Evolutionary conservation across 2,797 vertebrate genomes (phyloP).

Genomic region (Micromesistius poutassou): DNA sequence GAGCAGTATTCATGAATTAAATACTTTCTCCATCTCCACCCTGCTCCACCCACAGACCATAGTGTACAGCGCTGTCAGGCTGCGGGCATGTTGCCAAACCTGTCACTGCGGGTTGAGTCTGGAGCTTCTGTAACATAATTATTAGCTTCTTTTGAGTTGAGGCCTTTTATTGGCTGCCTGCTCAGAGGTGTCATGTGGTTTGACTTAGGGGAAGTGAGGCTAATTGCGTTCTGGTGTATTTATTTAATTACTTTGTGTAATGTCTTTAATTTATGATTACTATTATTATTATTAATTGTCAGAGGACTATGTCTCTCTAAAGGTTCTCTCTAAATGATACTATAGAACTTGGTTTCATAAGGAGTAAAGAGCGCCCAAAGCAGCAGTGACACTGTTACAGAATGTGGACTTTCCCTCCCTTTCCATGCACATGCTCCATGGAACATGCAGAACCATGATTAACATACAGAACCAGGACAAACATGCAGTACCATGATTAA

Average conservation of each 20-base stretch:
- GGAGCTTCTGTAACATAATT: neutral
- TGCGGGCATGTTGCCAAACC: neutral
- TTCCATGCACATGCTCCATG: neutral
- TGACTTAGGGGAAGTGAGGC: neutral
- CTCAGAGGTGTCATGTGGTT: neutral
- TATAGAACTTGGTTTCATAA: neutral
- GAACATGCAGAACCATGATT: neutral
- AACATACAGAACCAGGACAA: no score
- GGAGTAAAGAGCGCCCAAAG: no score
- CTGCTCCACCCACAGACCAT: neutral
- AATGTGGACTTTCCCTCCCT: neutral
- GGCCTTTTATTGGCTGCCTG: constrained; percentile 1
- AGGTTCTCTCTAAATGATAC: no score
- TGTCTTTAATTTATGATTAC: neutral
- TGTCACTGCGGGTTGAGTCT: neutral
- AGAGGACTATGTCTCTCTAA: neutral
- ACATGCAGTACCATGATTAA: no score
- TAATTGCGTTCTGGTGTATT: neutral
- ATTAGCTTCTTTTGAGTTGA: neutral
- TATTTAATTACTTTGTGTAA: no score
- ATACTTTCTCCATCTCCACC: neutral
- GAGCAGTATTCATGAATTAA: neutral
- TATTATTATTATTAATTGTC: neutral
- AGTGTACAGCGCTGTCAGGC: neutral
- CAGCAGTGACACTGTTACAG: constrained; percentile 2